phyloP scores from a whole-genome alignment of 1,140 invertebrate species.

The Hypothenemus hampei region DNA sequence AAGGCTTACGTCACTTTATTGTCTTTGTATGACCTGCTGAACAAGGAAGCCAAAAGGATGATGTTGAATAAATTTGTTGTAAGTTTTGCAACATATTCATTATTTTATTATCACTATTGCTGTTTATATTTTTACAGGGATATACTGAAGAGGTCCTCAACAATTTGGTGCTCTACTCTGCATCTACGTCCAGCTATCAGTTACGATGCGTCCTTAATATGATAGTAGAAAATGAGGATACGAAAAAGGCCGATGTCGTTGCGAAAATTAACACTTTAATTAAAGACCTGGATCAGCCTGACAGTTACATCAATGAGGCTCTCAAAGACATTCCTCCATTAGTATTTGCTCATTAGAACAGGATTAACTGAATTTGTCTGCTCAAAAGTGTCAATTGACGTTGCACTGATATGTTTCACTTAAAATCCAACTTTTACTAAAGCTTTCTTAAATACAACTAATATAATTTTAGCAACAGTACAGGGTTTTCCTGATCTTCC shows the following conservation, averaged over 20 bases:
- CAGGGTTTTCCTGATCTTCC: no score
- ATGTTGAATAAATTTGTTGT: conserved; percentile 51
- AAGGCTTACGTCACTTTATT: conserved; percentile 48
- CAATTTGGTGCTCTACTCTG: conserved; percentile 46
- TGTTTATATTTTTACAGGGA: conserved; percentile 46
- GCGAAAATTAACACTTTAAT: conserved; percentile 50
- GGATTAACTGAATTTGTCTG: no score
- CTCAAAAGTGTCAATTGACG: no score
- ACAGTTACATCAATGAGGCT: conserved; percentile 49
- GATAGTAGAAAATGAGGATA: conserved; percentile 50
- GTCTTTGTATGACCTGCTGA: conserved; percentile 52
- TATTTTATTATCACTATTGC: background rate
- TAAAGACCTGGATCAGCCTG: conserved; percentile 47
- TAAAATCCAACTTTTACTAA: no score
- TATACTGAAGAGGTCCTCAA: conserved; percentile 49
- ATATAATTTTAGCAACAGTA: no score
- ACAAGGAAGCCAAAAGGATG: conserved; percentile 53
- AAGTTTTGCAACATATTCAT: conserved; percentile 11
- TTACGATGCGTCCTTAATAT: conserved; percentile 48
- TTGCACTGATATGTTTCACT: no score
- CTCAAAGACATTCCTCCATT: conserved; percentile 46
- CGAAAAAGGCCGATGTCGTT: conserved; percentile 48
- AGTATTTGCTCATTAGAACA: no score
- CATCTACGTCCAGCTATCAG: conserved; percentile 48
- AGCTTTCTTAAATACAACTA: no score